Base-by-base conservation (phyloP, 2,113 vertebrate genomes). In the Anguilla rostrata region DNA sequence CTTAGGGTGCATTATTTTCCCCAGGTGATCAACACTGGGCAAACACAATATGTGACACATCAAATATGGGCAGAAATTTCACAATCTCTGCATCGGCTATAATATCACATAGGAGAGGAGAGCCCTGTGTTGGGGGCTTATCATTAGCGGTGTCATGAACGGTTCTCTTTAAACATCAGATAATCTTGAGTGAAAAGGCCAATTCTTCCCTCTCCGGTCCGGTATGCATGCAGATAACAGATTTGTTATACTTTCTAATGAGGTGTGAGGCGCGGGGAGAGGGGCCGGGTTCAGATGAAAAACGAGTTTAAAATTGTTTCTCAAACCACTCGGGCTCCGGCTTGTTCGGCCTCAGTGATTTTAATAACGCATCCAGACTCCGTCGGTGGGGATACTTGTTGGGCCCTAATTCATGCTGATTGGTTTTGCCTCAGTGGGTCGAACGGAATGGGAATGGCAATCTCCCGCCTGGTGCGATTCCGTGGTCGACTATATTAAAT, bases 221-320 rank as follows among this genome's bases (percentile, higher is more conserved):
- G 57, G 39, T 43, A 63, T 43, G 83, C 83, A 84, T 84, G 83
- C 83, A 71, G 39, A 84, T 84, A 71, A 66, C 78, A 75, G 57
- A 84, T 84, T 84, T 84, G 83, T 43, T 75, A 84, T 75, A 84
- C 60, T 84, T 84, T 43, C 83, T 75, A 84, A 84, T 84, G 57
- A 84, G 57, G 39, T 71, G 63, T n/a, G 60, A 84, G 60, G 86
- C 63, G 60, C 29, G 43, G 39, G n/a, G 60, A 39, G n/a, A n/a
- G 63, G 22, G 49, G 5, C 78, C 8, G 22, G 15, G 40, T 71
- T 39, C 11, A 57, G 46, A 80, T 53, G 41, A 40, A 78, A 34
- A 83, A 71, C 26, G 39, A 41, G 56, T 83, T 39, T 86, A 78
- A 63, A 82, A 82, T 83, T 75, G 46, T 41, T 39, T 79, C 83